Percentiles rank a stretch among this genome's conserved stretches.
These are phyloP conservation scores for Hemiscyllium ocellatum DNA, from an alignment of 2,113 vertebrate genomes.

Conservation along the genomic window DNA sequence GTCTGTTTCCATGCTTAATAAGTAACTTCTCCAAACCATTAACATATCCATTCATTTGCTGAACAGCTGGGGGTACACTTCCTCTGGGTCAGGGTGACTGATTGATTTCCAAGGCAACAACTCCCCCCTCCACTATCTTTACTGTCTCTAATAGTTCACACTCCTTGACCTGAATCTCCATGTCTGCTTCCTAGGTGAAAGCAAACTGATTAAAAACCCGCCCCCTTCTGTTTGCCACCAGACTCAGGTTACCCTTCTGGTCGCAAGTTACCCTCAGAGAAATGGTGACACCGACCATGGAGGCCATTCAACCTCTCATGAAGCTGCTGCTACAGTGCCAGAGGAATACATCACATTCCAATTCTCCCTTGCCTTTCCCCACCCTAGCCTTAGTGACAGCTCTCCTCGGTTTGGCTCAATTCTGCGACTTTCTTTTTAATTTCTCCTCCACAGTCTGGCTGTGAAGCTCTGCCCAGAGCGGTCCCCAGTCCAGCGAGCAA, in stretches of 20 bases:
- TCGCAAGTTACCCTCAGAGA: too few relatives aligned
- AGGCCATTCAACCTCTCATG: too few relatives aligned
- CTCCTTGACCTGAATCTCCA: background rate
- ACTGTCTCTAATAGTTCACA: background rate
- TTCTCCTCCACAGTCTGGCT: background rate
- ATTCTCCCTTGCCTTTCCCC: background rate
- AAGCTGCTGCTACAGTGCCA: too few relatives aligned
- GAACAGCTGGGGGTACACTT: background rate
- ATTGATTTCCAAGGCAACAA: background rate
- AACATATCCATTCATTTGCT: too few relatives aligned
- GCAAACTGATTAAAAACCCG: too few relatives aligned
- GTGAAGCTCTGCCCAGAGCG: background rate
- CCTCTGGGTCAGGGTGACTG: too few relatives aligned
- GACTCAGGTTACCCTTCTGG: too few relatives aligned
- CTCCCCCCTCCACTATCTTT: background rate
- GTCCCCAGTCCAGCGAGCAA: background rate
- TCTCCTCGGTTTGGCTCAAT: background rate
- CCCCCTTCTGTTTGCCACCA: too few relatives aligned
- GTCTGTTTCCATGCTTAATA: too few relatives aligned
- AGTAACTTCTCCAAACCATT: too few relatives aligned
- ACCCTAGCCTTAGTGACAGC: too few relatives aligned
- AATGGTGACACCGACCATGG: too few relatives aligned
- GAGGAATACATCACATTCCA: background rate
- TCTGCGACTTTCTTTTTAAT: background rate
- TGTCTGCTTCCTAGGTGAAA: background rate